Evolutionary conservation across 2,113 vertebrate genomes (phyloP).

Genomic region (Gila orcuttii): DNA sequence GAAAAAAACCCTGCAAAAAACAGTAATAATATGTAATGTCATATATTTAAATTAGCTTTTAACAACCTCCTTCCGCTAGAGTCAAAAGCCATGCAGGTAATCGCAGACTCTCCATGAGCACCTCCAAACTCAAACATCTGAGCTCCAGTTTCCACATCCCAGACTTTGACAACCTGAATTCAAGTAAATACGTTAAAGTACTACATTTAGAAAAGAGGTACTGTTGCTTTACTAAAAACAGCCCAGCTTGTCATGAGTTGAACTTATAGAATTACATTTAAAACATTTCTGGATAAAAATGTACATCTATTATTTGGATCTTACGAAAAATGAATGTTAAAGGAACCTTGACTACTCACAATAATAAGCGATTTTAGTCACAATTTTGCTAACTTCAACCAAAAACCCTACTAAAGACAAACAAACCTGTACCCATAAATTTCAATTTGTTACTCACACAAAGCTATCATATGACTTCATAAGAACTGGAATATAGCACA

Average conservation of each 20-base stretch:
- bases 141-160: constrained; percentile 77
- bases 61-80: constrained; percentile 74
- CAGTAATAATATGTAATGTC: neutral
- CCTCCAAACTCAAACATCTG: constrained; percentile 76
- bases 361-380: neutral
- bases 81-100: constrained; percentile 79
- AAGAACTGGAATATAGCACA: neutral
- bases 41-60: neutral
- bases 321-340: neutral
- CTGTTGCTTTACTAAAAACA: neutral
- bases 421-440: neutral
- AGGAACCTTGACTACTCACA: neutral
- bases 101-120: constrained; percentile 62
- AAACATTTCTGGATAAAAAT: neutral
- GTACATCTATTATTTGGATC: neutral
- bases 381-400: neutral
- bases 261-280: neutral
- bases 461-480: neutral
- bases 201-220: neutral
- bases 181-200: neutral
- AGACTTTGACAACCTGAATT: constrained; percentile 76
- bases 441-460: neutral
- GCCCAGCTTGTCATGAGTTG: neutral
- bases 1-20: neutral
- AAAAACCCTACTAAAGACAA: neutral